A percentile compares a stretch with the other conserved stretches of the same genome.
Evolutionary conservation across 2,888 invertebrate species (phyloP).

Genomic region (Zhuqinia jingwanae): DNA sequence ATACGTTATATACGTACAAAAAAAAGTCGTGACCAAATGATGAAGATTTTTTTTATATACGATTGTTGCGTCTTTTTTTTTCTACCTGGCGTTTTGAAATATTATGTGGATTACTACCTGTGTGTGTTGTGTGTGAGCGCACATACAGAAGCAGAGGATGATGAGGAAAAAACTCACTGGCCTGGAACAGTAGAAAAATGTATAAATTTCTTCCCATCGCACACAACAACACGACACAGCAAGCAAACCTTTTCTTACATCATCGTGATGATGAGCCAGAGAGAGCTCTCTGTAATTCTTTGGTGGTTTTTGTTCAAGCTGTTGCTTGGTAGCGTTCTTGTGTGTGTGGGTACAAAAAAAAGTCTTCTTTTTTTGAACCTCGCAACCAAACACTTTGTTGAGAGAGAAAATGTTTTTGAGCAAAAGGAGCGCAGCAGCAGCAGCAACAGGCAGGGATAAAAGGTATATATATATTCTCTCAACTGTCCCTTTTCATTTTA

Average conservation of each 20-base stretch:
- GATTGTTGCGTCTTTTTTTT: background rate
- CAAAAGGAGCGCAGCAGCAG: slow-evolving; percentile 27
- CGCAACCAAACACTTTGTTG: background rate
- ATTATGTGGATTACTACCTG: slow-evolving; percentile 16
- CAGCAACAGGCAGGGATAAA: slow-evolving; percentile 50
- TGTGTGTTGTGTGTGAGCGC: slow-evolving; percentile 1
- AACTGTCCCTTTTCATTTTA: slow-evolving; percentile 67
- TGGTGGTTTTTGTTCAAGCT: background rate
- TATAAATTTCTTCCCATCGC: slow-evolving; percentile 73
- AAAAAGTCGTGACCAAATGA: slow-evolving; percentile 77
- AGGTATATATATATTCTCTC: background rate
- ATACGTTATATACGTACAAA: too few species aligned
- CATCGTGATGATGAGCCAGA: slow-evolving; percentile 27
- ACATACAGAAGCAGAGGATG: slow-evolving; percentile 23
- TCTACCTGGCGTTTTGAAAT: slow-evolving; percentile 9
- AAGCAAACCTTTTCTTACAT: background rate
- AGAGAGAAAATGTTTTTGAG: background rate
- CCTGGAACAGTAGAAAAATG: slow-evolving; percentile 74
- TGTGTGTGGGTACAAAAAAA: background rate
- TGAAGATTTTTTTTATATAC: slow-evolving; percentile 51
- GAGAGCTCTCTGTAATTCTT: background rate
- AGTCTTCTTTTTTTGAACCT: background rate
- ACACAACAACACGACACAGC: background rate
- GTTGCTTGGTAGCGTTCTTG: too few species aligned
- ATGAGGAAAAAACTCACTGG: slow-evolving; percentile 72